Conservation (phyloP, 2,888 invertebrate species). For the Oscheius sp. region DNA sequence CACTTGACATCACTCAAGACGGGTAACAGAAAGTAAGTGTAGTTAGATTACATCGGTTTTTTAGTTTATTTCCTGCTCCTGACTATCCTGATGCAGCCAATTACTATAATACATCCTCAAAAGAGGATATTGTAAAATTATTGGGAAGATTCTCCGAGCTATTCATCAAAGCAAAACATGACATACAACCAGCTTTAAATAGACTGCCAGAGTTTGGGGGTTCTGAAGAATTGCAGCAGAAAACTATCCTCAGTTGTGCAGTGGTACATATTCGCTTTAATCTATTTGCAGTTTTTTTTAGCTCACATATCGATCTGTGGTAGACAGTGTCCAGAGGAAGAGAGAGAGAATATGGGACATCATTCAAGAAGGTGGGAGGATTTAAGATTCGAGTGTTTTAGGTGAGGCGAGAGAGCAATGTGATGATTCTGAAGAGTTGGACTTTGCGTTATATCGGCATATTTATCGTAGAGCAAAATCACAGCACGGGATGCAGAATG, state of each 20-base stretch:
- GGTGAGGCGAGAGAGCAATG: slow-evolving; percentile 12
- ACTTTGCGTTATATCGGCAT: slow-evolving; percentile 42
- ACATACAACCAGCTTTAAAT: slow-evolving; percentile 86
- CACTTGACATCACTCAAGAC: neutral
- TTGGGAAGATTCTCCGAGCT: slow-evolving; percentile 39
- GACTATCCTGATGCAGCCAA: slow-evolving; percentile 58
- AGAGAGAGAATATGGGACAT: slow-evolving; percentile 80
- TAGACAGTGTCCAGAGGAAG: slow-evolving; percentile 79
- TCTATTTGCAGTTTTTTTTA: slow-evolving; percentile 65
- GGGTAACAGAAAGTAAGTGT: neutral
- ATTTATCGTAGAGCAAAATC: slow-evolving; percentile 46
- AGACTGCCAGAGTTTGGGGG: slow-evolving; percentile 83
- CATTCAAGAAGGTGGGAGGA: slow-evolving; percentile 71
- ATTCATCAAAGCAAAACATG: slow-evolving; percentile 14
- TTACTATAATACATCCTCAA: slow-evolving; percentile 52
- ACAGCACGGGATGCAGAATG: slow-evolving; percentile 53
- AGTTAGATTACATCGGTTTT: neutral
- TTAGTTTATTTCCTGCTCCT: slow-evolving; percentile 46
- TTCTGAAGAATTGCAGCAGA: slow-evolving; percentile 88
- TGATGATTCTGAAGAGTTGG: slow-evolving; percentile 40
- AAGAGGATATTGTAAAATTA: slow-evolving; percentile 36
- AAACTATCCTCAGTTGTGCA: slow-evolving; percentile 92
- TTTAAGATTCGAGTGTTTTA: neutral
- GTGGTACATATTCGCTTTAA: slow-evolving; percentile 78
- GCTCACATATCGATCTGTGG: slow-evolving; percentile 81